These are phyloP conservation scores for Haemorhous mexicanus DNA, from an alignment of 2,113 vertebrate genomes.

Conservation along the genomic window DNA sequence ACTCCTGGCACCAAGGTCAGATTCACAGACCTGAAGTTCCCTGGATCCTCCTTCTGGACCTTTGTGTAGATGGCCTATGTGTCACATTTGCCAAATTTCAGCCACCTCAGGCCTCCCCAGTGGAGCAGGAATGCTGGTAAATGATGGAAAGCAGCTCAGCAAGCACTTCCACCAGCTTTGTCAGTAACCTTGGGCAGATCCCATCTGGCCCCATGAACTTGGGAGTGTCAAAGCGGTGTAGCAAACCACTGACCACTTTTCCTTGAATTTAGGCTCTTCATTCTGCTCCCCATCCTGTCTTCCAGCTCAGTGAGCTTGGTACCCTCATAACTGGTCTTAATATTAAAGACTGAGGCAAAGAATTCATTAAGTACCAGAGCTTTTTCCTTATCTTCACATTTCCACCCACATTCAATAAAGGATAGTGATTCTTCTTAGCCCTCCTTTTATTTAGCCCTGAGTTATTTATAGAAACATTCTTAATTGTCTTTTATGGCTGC, in stretches of 20 bases:
- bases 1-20: not conserved
- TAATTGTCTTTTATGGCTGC: not conserved
- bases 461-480: not conserved
- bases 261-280: not conserved
- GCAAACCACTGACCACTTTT: not conserved
- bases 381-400: not conserved
- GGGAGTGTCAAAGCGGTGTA: not conserved
- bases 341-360: not conserved
- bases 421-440: not conserved
- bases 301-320: not conserved
- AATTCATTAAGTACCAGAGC: not conserved
- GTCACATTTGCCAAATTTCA: not conserved
- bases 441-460: not conserved
- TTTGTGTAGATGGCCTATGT: not conserved
- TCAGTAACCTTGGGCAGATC: not conserved
- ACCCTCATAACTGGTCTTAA: not conserved
- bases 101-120: not conserved
- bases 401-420: not conserved
- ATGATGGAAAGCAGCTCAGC: not conserved
- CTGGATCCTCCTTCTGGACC: not conserved
- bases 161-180: not conserved
- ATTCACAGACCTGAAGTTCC: not conserved
- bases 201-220: not conserved
- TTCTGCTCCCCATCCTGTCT: not conserved
- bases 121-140: not conserved